Evolutionary conservation across 2,888 invertebrate genomes (phyloP), one percentile per base, ranked within the genome.

Genomic region (Leptura quadrifasciata): DNA sequence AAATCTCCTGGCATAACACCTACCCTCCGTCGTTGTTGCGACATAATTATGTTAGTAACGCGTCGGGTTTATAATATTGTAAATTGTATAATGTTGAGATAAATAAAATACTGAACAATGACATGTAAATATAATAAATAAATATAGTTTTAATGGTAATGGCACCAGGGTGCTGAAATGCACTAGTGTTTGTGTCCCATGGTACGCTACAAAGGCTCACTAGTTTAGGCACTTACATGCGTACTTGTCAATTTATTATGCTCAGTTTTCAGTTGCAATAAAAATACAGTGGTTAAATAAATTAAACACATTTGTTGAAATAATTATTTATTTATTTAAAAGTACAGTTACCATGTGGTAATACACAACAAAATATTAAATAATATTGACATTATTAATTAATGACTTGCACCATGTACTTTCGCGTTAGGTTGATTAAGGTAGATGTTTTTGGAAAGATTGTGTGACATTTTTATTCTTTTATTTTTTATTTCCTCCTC

Each of bases 261-360:
- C 39, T 9, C 39, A 39, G 39, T 39, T 39, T 39, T 39, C 39
- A 39, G 39, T 39, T 39, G 39, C 39, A 39, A 39, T 39, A 39
- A 39, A 39, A 39, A 39, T 39, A 39, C 39, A 39, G 39, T 39
- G 39, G 39, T 39, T 39, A 39, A 39, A 39, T 39, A 39, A 39
- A 39, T 9, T 39, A 39, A 39, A 39, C 12, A 39, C 39, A 39
- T 39, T 39, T 39, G 39, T 39, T 39, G 12, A 39, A 39, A 39
- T 9, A 39, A 39, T 9, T 39, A 39, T 39, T 39, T 39, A 39
- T 39, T 39, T 9, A 39, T 39, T 39, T 39, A 39, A n/a, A 39
- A 39, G 39, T 39, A 39, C 39, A 39, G 39, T 39, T 39, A 39
- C 39, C 39, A 39, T 39, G 39, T 39, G 39, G 39, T 39, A 39